phyloP scores from a whole-genome alignment of 2,888 invertebrate genomes.

The Pterobdella sp. region DNA sequence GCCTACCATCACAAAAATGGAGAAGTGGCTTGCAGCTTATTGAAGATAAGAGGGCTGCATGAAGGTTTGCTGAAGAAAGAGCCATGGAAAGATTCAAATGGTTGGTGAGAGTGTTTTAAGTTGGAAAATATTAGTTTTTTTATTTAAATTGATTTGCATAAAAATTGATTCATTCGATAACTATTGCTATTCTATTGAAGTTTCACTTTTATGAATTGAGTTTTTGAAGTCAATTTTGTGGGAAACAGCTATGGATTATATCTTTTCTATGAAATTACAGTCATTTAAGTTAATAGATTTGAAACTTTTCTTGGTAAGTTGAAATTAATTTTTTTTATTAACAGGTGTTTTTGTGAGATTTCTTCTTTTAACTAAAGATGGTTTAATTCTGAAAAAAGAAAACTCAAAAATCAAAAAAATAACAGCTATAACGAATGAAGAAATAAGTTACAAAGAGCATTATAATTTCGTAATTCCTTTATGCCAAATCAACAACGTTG shows the following conservation, averaged over 20 bases:
- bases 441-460: not conserved
- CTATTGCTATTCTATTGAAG: too few relatives aligned
- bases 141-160: not conserved
- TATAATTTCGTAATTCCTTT: not conserved
- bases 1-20: not conserved
- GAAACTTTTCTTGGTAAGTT: too few relatives aligned
- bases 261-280: too few relatives aligned
- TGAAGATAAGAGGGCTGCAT: not conserved
- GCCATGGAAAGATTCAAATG: not conserved
- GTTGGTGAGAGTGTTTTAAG: not conserved
- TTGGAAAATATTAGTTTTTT: not conserved
- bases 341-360: not conserved
- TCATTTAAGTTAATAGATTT: too few relatives aligned
- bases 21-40: not conserved
- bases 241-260: too few relatives aligned
- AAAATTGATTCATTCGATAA: too few relatives aligned
- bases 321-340: too few relatives aligned
- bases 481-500: slow-evolving; percentile 4
- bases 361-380: not conserved
- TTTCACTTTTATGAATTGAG: too few relatives aligned
- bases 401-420: not conserved
- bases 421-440: not conserved
- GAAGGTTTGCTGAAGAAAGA: slow-evolving; percentile 1
- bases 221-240: too few relatives aligned
- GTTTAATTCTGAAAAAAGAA: not conserved